Evolutionary conservation across 2,888 invertebrate species (phyloP).

Genomic region (Lypha dubia): DNA sequence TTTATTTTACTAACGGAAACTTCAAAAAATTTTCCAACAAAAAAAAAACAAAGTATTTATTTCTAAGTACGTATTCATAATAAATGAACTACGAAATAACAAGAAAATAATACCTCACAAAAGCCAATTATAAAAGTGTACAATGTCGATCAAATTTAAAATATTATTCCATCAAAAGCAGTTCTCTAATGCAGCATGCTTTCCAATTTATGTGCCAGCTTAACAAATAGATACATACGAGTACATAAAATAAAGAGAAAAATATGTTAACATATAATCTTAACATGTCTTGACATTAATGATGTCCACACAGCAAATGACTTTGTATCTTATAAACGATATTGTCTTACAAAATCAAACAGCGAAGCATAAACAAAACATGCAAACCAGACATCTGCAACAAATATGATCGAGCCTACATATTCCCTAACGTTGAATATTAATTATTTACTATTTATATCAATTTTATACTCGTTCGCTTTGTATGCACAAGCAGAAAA

Average conservation of each 20-base stretch:
- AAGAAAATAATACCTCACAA: background rate
- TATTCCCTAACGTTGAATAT: too few relatives aligned
- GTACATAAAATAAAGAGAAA: background rate
- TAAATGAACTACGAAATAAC: too few relatives aligned
- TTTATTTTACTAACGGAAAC: too few relatives aligned
- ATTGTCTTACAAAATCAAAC: constrained; percentile 39
- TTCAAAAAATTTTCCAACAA: too few relatives aligned
- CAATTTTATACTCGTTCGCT: too few relatives aligned
- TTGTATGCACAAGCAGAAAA: too few relatives aligned
- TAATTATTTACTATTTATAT: too few relatives aligned
- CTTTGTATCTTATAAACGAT: constrained; percentile 48
- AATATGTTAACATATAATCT: constrained; percentile 54
- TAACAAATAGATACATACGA: too few relatives aligned
- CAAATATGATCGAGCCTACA: too few relatives aligned
- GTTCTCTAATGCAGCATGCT: constrained; percentile 38
- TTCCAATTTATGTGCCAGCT: constrained; percentile 41
- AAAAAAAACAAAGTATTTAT: too few relatives aligned
- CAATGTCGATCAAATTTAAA: constrained; percentile 13
- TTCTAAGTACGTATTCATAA: too few relatives aligned
- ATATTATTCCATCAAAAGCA: constrained; percentile 3
- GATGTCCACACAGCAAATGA: constrained; percentile 63
- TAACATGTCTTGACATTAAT: constrained; percentile 67
- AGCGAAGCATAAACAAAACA: constrained; percentile 2
- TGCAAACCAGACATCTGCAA: too few relatives aligned
- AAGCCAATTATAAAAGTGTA: background rate